Evolutionary conservation across 2,797 vertebrate genomes (phyloP), one percentile per base, ranked within the genome.

Genomic region (Adelosebastes latens): DNA sequence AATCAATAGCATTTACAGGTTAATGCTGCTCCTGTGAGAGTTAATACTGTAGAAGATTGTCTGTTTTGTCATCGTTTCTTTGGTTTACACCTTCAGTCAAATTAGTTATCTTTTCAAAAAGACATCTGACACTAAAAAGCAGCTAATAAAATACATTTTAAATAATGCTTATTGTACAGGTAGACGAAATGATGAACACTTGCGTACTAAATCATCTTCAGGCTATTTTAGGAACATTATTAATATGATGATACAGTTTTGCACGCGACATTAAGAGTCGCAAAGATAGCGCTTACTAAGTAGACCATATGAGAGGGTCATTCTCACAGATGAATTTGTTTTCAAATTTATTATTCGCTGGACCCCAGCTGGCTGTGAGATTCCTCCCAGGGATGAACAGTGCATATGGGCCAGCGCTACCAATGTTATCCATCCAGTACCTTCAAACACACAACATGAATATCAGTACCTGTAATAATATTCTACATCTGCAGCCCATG

Each of bases 291-390:
- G 3, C 6, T 8, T 55, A 42, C n/a, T 80, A 68, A 20, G 20
- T 2, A 9, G 34, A 68, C 42, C 14, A 2, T 3, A 24, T 49
- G 49, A 89, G 25, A 5, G 1, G 24, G 1, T 80, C 72, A 0
- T 0, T 20, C 63, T 90, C 82, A 78, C 92, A 92, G 80, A 93
- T 72, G n/a, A 88, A 87, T 52, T 4, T 87, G 79, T 46, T 87
- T 89, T 0, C 0, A 42, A 42, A 42, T 3, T 0, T 32, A 89
- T 79, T 0, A 0, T 0, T 2, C 0, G 7, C 22, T 32, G 12
- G 0, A 3, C 0, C 0, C 90, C 89, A 92, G 77, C 8, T 86
- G 29, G 29, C 20, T 42, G 72, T 60, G 0, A 0, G 1, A 0
- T 7, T 2, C 7, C 0, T 13, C 1, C 0, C 0, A 0, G 82